Evolutionary conservation across 2,797 vertebrate species (phyloP).

Genomic region (Sebastolobus alascanus): DNA sequence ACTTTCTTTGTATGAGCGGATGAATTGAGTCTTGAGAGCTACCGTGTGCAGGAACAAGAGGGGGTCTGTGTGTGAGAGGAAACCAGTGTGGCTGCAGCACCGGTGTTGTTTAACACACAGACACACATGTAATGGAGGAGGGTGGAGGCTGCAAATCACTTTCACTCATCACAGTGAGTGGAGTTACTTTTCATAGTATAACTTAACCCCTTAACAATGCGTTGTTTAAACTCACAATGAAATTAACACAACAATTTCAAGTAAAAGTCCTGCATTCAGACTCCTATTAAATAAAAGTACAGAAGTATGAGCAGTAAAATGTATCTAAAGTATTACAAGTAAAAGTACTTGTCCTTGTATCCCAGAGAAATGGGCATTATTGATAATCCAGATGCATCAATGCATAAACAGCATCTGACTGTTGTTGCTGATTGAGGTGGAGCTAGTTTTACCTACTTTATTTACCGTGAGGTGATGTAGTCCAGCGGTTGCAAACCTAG

Average conservation of each 20-base stretch:
- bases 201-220: neutral
- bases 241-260: neutral
- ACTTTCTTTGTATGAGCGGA: constrained; percentile 65
- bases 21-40: constrained; percentile 61
- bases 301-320: neutral
- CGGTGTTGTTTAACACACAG: constrained; percentile 1
- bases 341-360: neutral
- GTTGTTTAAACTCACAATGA: neutral
- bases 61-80: constrained; percentile 53
- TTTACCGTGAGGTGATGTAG: neutral
- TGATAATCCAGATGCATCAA: neutral
- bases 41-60: constrained; percentile 66
- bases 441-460: neutral
- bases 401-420: neutral
- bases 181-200: neutral
- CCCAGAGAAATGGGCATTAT: neutral
- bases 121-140: neutral
- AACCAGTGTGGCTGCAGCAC: constrained; percentile 1
- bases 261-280: neutral
- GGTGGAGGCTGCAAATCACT: constrained; percentile 2
- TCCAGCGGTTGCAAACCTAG: neutral
- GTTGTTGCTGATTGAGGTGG: neutral
- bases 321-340: neutral
- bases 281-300: neutral
- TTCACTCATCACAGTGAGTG: neutral